Evolutionary conservation across 2,888 invertebrate genomes (phyloP).

Genomic region (Pseudoips prasinana): DNA sequence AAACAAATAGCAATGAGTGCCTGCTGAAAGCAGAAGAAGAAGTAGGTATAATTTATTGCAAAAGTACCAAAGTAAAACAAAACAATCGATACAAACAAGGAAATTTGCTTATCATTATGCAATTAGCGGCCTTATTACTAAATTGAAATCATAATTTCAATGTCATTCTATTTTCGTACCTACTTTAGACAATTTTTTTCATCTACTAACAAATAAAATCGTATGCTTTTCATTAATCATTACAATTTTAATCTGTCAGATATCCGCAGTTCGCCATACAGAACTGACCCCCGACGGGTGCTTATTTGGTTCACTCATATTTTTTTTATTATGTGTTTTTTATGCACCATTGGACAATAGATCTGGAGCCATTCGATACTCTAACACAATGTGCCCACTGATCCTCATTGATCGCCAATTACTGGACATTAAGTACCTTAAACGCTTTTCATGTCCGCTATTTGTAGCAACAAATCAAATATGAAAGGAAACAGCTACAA

Average conservation of each 20-base stretch:
- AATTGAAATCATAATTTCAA: too few species aligned
- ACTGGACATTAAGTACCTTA: conserved; percentile 82
- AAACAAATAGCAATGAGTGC: too few species aligned
- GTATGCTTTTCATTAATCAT: too few species aligned
- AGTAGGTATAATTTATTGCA: too few species aligned
- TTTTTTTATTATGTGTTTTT: conserved; percentile 61
- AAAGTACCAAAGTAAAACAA: too few species aligned
- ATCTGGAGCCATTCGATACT: conserved; percentile 58
- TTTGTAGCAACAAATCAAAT: conserved; percentile 80
- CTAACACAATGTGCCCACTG: conserved; percentile 79
- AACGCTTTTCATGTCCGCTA: conserved; percentile 76
- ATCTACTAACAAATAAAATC: too few species aligned
- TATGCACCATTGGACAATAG: conserved; percentile 62
- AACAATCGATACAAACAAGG: too few species aligned
- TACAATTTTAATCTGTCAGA: conserved; percentile 51
- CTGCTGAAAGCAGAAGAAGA: too few species aligned
- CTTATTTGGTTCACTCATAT: conserved; percentile 43
- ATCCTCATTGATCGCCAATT: conserved; percentile 82
- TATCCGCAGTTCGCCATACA: conserved; percentile 62
- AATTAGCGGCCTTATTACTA: too few species aligned
- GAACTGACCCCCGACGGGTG: conserved; percentile 65
- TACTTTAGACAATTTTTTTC: too few species aligned
- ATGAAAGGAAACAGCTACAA: conserved; percentile 64
- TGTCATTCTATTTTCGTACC: too few species aligned
- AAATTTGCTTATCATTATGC: too few species aligned